Evolutionary conservation across 2,888 invertebrate genomes (phyloP).

Genomic region (Dioctria linearis): DNA sequence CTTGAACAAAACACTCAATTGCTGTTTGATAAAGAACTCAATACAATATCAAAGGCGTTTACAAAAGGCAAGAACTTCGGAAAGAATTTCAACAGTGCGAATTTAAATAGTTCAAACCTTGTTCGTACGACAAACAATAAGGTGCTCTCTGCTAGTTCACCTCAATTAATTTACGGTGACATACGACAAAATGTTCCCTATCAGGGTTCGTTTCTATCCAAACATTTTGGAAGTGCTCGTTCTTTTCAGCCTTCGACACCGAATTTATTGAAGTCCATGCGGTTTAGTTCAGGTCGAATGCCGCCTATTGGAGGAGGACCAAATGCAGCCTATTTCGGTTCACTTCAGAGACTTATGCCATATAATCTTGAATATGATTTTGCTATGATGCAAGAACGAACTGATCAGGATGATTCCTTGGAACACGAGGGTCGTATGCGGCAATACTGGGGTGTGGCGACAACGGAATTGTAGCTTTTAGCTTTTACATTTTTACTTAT

Average conservation of each 20-base stretch:
- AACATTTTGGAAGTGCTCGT: constrained; percentile 85
- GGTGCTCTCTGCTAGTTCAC: constrained; percentile 80
- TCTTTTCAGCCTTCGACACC: constrained; percentile 79
- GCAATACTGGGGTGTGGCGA: constrained; percentile 92
- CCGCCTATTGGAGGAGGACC: constrained; percentile 78
- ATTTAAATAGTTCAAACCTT: constrained; percentile 62
- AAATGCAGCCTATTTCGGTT: constrained; percentile 90
- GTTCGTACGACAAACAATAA: constrained; percentile 68
- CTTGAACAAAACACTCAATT: constrained; percentile 91
- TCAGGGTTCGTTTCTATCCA: constrained; percentile 75
- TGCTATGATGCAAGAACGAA: constrained; percentile 85
- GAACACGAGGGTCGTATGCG: constrained; percentile 89
- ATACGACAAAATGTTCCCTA: constrained; percentile 62
- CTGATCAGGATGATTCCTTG: constrained; percentile 78
- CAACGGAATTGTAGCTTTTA: constrained; percentile 80
- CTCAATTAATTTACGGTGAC: constrained; percentile 73
- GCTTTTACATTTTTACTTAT: too few species aligned
- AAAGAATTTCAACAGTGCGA: constrained; percentile 54
- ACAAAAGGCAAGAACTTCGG: constrained; percentile 68
- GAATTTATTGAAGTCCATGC: constrained; percentile 73
- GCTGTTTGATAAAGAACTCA: constrained; percentile 89
- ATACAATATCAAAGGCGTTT: constrained; percentile 80
- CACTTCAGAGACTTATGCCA: constrained; percentile 86
- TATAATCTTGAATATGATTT: constrained; percentile 89
- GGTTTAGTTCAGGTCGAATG: constrained; percentile 74